Percentiles rank a stretch among this genome's conserved stretches.
These are phyloP conservation scores for Coturnix japonica DNA, from an alignment of 2,113 vertebrate genomes.

Conservation along the genomic window DNA sequence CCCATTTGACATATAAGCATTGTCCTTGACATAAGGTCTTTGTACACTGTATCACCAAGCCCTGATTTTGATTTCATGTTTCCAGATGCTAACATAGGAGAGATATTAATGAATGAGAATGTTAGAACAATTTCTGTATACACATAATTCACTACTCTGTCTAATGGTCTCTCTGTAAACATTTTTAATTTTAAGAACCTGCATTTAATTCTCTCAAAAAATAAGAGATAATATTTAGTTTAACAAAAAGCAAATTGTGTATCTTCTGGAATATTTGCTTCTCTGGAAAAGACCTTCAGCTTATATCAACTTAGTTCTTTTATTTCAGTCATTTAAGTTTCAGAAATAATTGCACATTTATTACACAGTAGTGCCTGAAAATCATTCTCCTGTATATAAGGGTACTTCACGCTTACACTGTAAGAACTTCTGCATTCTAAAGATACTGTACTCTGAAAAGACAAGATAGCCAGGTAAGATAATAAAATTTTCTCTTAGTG, in stretches of 20 bases:
- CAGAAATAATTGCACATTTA: background rate
- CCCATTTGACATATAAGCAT: background rate
- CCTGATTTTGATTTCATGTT: background rate
- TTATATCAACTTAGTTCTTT: background rate
- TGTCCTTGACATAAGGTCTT: conserved; percentile 1
- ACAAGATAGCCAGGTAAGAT: background rate
- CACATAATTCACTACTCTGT: background rate
- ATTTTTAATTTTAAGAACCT: background rate
- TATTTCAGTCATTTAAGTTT: background rate
- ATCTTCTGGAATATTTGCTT: conserved; percentile 6
- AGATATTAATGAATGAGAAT: background rate
- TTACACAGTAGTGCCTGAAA: background rate
- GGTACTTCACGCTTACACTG: background rate
- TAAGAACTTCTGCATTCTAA: background rate
- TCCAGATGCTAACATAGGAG: background rate
- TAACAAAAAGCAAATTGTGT: background rate
- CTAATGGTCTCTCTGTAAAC: background rate
- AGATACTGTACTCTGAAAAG: background rate
- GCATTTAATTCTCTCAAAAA: background rate
- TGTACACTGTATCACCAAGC: background rate
- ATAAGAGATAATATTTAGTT: background rate
- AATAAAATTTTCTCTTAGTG: background rate
- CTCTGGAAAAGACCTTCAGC: background rate
- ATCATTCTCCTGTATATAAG: background rate
- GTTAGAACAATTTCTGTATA: background rate